A percentile compares a stretch with the other conserved stretches of the same genome.
Conservation (phyloP, 2,113 vertebrate genomes). For the Pseudorectes ferrugineus region DNA sequence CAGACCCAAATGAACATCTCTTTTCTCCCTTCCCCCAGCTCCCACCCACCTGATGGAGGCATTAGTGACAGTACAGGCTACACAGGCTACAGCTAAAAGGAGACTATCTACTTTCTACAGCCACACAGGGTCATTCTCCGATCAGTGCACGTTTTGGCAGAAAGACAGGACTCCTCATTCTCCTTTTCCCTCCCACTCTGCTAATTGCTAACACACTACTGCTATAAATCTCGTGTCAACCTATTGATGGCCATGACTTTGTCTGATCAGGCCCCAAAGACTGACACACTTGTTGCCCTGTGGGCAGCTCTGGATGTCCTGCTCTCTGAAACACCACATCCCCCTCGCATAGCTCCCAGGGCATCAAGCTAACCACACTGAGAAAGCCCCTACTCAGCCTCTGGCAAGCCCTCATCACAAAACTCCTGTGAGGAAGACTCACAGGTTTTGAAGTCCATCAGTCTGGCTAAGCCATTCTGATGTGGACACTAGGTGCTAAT, state of each 20-base stretch:
- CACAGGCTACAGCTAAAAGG: slow-evolving; percentile 66
- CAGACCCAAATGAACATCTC: slow-evolving; percentile 14
- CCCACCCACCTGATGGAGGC: slow-evolving; percentile 29
- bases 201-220: neutral
- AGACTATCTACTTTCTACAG: slow-evolving; percentile 68
- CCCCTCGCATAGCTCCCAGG: neutral
- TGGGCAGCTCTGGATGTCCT: neutral
- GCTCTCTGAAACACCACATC: neutral
- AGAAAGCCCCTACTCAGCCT: neutral
- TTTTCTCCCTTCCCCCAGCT: neutral
- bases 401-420: neutral
- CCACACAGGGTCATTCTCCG: slow-evolving; percentile 76
- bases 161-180: slow-evolving; percentile 24
- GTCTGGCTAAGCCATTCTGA: neutral
- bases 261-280: neutral
- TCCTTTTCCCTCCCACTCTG: neutral
- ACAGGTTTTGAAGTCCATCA: neutral
- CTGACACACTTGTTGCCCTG: neutral
- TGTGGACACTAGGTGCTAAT: neutral
- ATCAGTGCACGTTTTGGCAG: slow-evolving; percentile 26
- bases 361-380: neutral
- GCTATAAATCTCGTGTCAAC: neutral
- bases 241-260: neutral
- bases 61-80: slow-evolving; percentile 72
- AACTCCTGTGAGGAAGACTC: neutral